A percentile compares a stretch with the other conserved stretches of the same genome.
These are phyloP conservation scores for Protobothrops flavoviridis DNA, from an alignment of 2,113 vertebrate species.

Conservation along the genomic window DNA sequence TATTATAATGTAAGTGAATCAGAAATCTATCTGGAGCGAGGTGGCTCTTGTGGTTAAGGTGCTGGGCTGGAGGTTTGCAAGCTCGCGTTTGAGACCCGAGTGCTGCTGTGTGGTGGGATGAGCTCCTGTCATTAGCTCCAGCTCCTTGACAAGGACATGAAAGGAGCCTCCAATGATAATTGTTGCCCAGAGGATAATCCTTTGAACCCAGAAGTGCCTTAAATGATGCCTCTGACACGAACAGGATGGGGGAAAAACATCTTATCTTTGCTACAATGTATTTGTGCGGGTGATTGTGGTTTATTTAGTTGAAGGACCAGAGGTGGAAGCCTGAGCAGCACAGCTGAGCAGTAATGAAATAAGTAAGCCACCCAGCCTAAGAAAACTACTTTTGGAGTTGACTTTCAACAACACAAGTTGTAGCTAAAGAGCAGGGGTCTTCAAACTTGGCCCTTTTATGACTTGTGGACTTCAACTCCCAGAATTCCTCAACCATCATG, in stretches of 20 bases:
- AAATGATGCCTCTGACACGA: background rate
- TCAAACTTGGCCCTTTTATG: too few relatives aligned
- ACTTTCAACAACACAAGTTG: background rate
- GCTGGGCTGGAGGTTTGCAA: background rate
- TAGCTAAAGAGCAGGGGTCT: background rate
- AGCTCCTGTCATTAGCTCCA: background rate
- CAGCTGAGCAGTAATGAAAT: background rate
- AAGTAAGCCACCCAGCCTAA: background rate
- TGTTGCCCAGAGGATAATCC: too few relatives aligned
- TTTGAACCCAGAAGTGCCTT: background rate
- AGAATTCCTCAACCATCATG: too few relatives aligned
- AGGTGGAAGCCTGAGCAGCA: background rate
- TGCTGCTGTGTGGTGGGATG: background rate
- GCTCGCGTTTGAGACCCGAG: background rate
- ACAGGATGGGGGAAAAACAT: accelerated
- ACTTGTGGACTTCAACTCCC: too few relatives aligned
- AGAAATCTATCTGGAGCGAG: background rate
- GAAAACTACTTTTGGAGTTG: background rate
- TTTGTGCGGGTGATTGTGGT: background rate
- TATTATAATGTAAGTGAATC: background rate
- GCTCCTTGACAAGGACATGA: background rate
- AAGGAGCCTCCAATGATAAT: background rate
- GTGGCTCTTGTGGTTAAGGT: background rate
- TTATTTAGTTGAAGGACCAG: background rate
- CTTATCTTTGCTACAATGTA: background rate